A percentile compares a stretch with the other conserved stretches of the same genome.
phyloP scores from a whole-genome alignment of 2,888 invertebrate genomes.

The Lathronympha strigana region DNA sequence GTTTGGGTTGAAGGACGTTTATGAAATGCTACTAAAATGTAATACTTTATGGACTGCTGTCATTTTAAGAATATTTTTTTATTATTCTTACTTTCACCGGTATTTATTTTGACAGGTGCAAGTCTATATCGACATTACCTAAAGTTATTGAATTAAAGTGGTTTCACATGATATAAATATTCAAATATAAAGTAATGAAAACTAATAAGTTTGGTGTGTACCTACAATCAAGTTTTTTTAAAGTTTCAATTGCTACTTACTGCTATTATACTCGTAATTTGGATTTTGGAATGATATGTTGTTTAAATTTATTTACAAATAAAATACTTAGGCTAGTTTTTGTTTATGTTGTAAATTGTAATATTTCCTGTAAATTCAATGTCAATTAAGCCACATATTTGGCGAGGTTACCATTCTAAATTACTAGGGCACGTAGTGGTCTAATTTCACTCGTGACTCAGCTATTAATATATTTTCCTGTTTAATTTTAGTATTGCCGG shows the following conservation, averaged over 20 bases:
- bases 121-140: not conserved
- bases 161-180: not conserved
- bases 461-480: conserved; percentile 32
- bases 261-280: not conserved
- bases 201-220: too few relatives aligned
- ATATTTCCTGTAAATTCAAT: conserved; percentile 1
- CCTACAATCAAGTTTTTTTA: too few relatives aligned
- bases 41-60: conserved; percentile 10
- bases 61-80: not conserved
- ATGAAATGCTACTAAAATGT: conserved; percentile 14
- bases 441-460: conserved; percentile 22
- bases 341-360: not conserved
- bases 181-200: too few relatives aligned
- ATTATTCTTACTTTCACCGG: not conserved
- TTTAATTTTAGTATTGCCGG: conserved; percentile 23
- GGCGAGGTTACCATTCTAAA: conserved; percentile 22
- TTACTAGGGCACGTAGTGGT: conserved; percentile 13
- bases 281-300: not conserved
- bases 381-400: conserved; percentile 12
- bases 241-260: too few relatives aligned
- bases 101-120: conserved; percentile 10
- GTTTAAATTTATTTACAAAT: not conserved
- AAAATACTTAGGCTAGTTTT: not conserved
- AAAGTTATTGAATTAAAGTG: not conserved
- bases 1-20: not conserved